Conservation (phyloP, 1,140 invertebrate species). For the Acromyrmex echinatior region DNA sequence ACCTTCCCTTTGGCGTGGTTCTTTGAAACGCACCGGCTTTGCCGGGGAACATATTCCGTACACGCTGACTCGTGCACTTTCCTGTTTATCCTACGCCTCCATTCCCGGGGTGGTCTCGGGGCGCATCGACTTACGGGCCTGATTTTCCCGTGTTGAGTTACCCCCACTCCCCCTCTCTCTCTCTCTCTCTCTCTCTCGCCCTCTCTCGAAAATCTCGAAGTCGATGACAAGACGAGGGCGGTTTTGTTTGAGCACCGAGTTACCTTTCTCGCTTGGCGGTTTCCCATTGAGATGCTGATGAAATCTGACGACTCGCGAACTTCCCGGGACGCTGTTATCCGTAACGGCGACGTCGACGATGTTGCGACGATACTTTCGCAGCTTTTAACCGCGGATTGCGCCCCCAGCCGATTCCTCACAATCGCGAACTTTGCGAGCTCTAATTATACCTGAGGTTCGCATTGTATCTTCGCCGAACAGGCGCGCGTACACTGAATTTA, state of each 20-base stretch:
- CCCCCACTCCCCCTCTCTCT: not conserved
- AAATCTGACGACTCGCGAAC: conserved; percentile 65
- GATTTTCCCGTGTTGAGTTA: conserved; percentile 26
- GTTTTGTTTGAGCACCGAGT: conserved; percentile 68
- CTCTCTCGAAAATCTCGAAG: conserved; percentile 28
- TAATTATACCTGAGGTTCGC: conserved; percentile 51
- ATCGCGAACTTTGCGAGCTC: conserved; percentile 56
- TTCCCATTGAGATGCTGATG: conserved; percentile 57
- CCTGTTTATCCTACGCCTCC: conserved; percentile 44
- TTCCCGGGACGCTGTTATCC: conserved; percentile 54
- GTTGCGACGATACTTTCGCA: conserved; percentile 54
- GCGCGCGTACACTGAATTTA: conserved; percentile 35
- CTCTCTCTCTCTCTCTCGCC: not conserved
- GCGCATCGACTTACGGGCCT: conserved; percentile 47
- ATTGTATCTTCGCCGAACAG: conserved; percentile 12
- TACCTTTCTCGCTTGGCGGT: conserved; percentile 38
- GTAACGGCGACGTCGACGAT: conserved; percentile 28
- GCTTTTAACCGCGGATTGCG: conserved; percentile 36
- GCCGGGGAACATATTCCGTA: conserved; percentile 53
- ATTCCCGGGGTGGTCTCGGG: conserved; percentile 8
- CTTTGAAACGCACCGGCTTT: conserved; percentile 57
- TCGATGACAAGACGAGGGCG: conserved; percentile 54
- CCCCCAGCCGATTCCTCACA: conserved; percentile 33
- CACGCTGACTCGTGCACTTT: conserved; percentile 65
- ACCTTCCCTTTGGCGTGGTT: conserved; percentile 26